Conservation (phyloP, 2,888 invertebrate genomes). For the Eucera pruinosa region DNA sequence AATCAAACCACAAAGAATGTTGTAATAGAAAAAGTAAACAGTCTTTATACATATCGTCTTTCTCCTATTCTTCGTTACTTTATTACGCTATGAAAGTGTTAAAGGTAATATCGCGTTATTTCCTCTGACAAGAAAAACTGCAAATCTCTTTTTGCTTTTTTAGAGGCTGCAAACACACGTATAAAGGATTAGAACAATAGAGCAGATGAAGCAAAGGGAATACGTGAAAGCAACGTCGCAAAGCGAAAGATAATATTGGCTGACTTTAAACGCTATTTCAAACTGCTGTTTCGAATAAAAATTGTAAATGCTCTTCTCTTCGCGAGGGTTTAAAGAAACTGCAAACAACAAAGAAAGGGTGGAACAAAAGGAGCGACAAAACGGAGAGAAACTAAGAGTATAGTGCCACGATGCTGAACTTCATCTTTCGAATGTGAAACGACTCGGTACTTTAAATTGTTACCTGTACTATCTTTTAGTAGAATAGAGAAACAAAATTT, state of each 20-base stretch:
- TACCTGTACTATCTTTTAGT: not conserved
- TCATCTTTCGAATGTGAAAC: slow-evolving; percentile 13
- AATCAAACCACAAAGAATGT: too few relatives aligned
- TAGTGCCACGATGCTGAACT: slow-evolving; percentile 8
- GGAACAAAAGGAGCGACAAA: slow-evolving; percentile 11
- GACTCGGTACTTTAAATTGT: slow-evolving; percentile 6
- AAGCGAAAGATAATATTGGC: slow-evolving; percentile 25
- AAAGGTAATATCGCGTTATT: not conserved
- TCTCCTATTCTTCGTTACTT: too few relatives aligned
- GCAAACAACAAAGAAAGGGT: slow-evolving; percentile 29
- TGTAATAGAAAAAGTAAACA: too few relatives aligned
- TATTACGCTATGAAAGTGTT: too few relatives aligned
- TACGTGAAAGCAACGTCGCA: not conserved
- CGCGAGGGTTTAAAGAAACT: slow-evolving; percentile 11
- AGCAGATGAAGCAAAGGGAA: slow-evolving; percentile 8
- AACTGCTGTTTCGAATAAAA: slow-evolving; percentile 28
- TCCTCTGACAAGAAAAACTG: not conserved
- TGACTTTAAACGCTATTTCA: slow-evolving; percentile 26
- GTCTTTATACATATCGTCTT: too few relatives aligned
- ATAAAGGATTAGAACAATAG: slow-evolving; percentile 11
- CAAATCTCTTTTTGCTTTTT: not conserved
- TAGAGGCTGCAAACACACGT: not conserved
- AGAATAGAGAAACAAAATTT: not conserved
- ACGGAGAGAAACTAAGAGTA: slow-evolving; percentile 1
- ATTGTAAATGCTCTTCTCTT: slow-evolving; percentile 17